These are phyloP conservation scores for Drosophila mettleri DNA, from an alignment of 2,888 invertebrate genomes.

Conservation along the genomic window DNA sequence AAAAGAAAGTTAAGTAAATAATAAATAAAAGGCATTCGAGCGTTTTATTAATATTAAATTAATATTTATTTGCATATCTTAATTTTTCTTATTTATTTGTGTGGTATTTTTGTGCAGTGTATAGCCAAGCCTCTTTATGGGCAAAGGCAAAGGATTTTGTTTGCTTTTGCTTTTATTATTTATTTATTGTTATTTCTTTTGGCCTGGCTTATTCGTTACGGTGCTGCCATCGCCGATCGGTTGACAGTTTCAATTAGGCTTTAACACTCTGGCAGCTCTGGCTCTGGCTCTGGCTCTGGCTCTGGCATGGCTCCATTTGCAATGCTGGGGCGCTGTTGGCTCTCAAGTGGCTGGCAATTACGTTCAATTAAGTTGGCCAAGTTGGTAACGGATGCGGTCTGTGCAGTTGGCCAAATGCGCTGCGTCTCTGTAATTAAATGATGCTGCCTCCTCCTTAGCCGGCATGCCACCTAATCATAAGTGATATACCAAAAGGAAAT, in stretches of 20 bases:
- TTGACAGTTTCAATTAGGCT: slow-evolving; percentile 66
- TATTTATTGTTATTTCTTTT: slow-evolving; percentile 2
- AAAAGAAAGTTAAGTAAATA: no score
- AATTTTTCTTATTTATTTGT: not conserved
- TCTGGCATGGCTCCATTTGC: slow-evolving; percentile 32
- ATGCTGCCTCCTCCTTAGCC: slow-evolving; percentile 42
- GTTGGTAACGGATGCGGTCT: slow-evolving; percentile 74
- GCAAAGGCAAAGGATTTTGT: slow-evolving; percentile 10
- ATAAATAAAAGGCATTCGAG: no score
- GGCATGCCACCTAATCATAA: slow-evolving; percentile 78
- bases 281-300: slow-evolving; percentile 14
- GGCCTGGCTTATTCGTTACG: slow-evolving; percentile 31
- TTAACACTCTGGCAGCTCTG: slow-evolving; percentile 51
- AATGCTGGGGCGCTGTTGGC: slow-evolving; percentile 55
- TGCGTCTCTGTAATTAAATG: slow-evolving; percentile 70
- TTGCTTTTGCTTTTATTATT: slow-evolving; percentile 4
- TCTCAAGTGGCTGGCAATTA: slow-evolving; percentile 79
- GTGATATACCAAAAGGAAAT: slow-evolving; percentile 79
- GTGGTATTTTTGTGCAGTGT: slow-evolving; percentile 21
- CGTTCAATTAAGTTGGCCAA: slow-evolving; percentile 77
- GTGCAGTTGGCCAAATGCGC: slow-evolving; percentile 69
- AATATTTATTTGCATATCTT: no score
- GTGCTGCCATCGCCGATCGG: slow-evolving; percentile 32
- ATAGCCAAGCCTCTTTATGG: slow-evolving; percentile 20
- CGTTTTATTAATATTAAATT: no score